These are phyloP conservation scores for Philaenus spumarius DNA, from an alignment of 1,140 invertebrate species.

Conservation along the genomic window DNA sequence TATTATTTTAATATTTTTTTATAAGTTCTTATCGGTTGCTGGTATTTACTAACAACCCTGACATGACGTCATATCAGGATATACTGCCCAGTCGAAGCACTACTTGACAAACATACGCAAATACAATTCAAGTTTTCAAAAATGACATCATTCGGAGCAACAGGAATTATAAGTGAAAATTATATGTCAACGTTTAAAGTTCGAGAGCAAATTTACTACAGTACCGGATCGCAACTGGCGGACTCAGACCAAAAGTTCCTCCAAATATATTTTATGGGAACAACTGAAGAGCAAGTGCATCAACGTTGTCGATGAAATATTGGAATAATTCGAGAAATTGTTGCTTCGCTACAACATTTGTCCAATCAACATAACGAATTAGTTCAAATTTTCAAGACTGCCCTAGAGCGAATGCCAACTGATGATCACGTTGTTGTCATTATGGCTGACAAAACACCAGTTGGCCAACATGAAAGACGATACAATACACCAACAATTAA, in stretches of 20 bases:
- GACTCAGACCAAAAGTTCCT: conserved; percentile 16
- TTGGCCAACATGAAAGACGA: conserved; percentile 37
- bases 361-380: conserved; percentile 39
- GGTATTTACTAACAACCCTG: too few species aligned
- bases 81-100: too few species aligned
- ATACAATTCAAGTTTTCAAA: too few species aligned
- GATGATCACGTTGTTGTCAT: conserved; percentile 39
- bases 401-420: conserved; percentile 34
- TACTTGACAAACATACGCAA: too few species aligned
- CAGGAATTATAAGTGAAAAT: too few species aligned
- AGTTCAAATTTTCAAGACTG: conserved; percentile 38
- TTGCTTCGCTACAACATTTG: conserved; percentile 34
- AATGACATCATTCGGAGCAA: too few species aligned
- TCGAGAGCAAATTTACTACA: conserved; percentile 33
- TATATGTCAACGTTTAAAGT: too few species aligned
- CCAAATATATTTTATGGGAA: too few species aligned
- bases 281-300: conserved; percentile 39
- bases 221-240: conserved; percentile 33
- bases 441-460: conserved; percentile 37
- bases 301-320: conserved; percentile 34
- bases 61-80: too few species aligned
- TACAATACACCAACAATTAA: conserved; percentile 41
- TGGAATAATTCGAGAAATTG: too few species aligned
- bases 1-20: too few species aligned
- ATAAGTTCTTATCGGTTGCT: too few species aligned